These are phyloP conservation scores for Ylistrum balloti DNA, from an alignment of 1,140 invertebrate genomes.

Conservation along the genomic window DNA sequence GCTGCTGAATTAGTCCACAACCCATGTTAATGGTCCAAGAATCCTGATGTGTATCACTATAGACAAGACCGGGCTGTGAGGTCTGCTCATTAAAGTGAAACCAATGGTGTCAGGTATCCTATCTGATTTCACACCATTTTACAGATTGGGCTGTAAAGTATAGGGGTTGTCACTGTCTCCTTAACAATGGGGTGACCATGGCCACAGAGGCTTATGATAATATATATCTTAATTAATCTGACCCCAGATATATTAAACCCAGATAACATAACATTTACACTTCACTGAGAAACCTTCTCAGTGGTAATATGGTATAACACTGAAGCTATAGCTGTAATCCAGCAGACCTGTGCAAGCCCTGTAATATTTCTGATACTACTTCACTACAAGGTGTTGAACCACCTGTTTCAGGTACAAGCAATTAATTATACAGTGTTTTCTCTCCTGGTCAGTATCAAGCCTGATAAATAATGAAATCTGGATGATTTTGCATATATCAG, in stretches of 20 bases:
- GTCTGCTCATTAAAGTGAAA: constrained; percentile 34
- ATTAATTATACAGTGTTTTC: constrained; percentile 21
- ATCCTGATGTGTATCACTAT: neutral
- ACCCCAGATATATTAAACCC: neutral
- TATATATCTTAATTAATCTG: neutral
- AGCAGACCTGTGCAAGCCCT: neutral
- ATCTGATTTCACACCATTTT: constrained; percentile 31
- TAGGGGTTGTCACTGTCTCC: neutral
- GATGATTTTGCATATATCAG: neutral
- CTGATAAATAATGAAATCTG: neutral
- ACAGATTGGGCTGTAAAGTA: neutral
- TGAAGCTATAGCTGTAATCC: neutral
- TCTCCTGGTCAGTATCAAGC: constrained; percentile 25
- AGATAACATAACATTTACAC: too few species aligned
- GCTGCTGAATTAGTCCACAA: neutral
- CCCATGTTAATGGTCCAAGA: neutral
- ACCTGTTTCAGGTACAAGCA: neutral
- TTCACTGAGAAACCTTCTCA: neutral
- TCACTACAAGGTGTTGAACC: neutral
- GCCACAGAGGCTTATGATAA: neutral
- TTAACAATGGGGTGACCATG: neutral
- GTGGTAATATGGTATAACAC: neutral
- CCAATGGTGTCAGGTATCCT: constrained; percentile 1
- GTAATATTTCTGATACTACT: too few species aligned
- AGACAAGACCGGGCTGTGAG: neutral